phyloP scores from a whole-genome alignment of 2,113 vertebrate species.

The Aegotheles bennettii region DNA sequence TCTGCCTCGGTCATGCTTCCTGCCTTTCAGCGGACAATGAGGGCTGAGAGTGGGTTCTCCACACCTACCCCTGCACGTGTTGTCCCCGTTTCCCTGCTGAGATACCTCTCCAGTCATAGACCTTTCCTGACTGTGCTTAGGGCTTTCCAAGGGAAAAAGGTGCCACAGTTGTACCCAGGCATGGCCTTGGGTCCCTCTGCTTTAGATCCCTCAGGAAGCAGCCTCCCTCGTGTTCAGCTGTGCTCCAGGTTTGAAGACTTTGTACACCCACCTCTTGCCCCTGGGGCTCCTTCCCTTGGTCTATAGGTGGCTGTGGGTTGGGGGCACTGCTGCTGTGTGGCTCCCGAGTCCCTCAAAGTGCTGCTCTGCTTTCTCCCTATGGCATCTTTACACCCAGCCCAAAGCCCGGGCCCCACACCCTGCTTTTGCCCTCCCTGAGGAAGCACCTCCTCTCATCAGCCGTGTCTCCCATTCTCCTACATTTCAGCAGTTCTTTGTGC shows the following conservation, averaged over 20 bases:
- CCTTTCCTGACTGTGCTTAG: neutral
- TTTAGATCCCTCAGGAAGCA: accelerated
- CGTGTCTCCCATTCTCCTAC: neutral
- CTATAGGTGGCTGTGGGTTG: no score
- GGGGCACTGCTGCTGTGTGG: no score
- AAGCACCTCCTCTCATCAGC: accelerated
- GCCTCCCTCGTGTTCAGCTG: neutral
- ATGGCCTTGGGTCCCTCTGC: no score
- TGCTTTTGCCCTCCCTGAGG: neutral
- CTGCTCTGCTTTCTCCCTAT: neutral
- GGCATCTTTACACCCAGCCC: neutral
- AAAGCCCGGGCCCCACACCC: neutral
- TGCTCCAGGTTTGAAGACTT: neutral
- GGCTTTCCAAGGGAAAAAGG: neutral
- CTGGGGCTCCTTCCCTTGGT: neutral
- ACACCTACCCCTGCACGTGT: no score
- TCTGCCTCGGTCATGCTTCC: accelerated
- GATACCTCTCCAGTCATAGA: accelerated
- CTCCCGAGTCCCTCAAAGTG: accelerated
- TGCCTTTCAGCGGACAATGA: accelerated
- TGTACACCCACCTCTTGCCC: no score
- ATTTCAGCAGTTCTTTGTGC: accelerated
- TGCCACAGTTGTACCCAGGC: no score
- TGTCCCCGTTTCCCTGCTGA: no score
- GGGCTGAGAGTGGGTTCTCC: neutral